These are phyloP conservation scores for Pheosia tremula DNA, from an alignment of 2,888 invertebrate genomes.

Conservation along the genomic window DNA sequence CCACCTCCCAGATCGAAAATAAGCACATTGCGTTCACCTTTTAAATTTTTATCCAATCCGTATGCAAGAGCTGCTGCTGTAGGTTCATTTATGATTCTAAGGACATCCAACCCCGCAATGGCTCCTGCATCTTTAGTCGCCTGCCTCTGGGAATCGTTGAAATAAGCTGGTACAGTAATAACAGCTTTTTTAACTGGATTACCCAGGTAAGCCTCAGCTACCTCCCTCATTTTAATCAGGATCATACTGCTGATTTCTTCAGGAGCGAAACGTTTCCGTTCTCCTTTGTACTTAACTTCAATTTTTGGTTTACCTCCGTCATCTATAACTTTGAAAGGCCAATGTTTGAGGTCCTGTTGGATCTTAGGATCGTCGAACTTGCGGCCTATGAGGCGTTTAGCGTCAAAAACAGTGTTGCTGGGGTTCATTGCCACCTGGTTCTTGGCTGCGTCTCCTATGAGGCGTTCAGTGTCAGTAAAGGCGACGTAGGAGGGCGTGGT, in stretches of 20 bases:
- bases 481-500: slow-evolving; percentile 91
- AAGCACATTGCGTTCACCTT: slow-evolving; percentile 85
- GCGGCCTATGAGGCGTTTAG: slow-evolving; percentile 92
- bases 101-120: slow-evolving; percentile 90
- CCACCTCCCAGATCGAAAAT: slow-evolving; percentile 87
- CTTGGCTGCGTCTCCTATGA: slow-evolving; percentile 88
- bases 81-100: slow-evolving; percentile 93
- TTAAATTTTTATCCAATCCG: slow-evolving; percentile 87
- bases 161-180: slow-evolving; percentile 92
- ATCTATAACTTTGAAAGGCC: slow-evolving; percentile 91
- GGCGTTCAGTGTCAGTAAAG: slow-evolving; percentile 85
- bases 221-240: slow-evolving; percentile 83
- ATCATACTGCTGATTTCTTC: slow-evolving; percentile 90
- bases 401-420: slow-evolving; percentile 90
- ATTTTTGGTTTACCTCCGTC: slow-evolving; percentile 88
- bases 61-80: slow-evolving; percentile 91
- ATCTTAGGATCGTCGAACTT: slow-evolving; percentile 90
- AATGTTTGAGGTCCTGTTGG: slow-evolving; percentile 91
- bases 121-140: slow-evolving; percentile 93
- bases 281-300: slow-evolving; percentile 86
- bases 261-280: slow-evolving; percentile 86
- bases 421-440: slow-evolving; percentile 90
- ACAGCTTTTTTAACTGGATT: slow-evolving; percentile 87
- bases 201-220: slow-evolving; percentile 89
- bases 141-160: slow-evolving; percentile 89